Evolutionary conservation across 2,797 vertebrate genomes (phyloP).

Genomic region (Lerista edwardsae): DNA sequence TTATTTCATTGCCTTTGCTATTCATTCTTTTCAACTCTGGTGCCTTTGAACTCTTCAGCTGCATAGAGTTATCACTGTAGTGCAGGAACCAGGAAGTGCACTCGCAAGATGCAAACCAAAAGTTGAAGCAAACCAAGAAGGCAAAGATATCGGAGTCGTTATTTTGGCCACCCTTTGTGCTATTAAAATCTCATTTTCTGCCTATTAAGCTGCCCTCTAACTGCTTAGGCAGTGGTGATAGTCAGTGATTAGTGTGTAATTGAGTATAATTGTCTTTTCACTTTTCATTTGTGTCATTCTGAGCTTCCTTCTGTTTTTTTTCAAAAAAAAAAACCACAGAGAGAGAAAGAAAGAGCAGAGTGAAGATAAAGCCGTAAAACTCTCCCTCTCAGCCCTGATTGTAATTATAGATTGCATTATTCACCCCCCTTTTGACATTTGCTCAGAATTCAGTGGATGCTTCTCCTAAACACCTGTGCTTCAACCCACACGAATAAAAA

Average conservation of each 20-base stretch:
- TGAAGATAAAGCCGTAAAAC: constrained; percentile 82
- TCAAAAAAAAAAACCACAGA: constrained; percentile 45
- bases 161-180: constrained; percentile 91
- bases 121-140: constrained; percentile 79
- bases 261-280: constrained; percentile 99
- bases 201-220: constrained; percentile 94
- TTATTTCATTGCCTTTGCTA: constrained; percentile 85
- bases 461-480: constrained; percentile 78
- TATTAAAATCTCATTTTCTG: constrained; percentile 99
- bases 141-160: constrained; percentile 81
- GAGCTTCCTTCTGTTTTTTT: constrained; percentile 83
- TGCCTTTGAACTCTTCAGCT: constrained; percentile 86
- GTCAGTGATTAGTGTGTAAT: constrained; percentile 99
- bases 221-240: constrained; percentile 88
- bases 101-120: constrained; percentile 79
- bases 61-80: constrained; percentile 83
- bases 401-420: constrained; percentile 85
- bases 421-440: constrained; percentile 71
- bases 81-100: constrained; percentile 79
- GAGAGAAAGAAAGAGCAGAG: constrained; percentile 76
- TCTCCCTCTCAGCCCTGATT: constrained; percentile 81
- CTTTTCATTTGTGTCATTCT: constrained; percentile 99
- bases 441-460: constrained; percentile 75
- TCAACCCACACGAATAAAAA: constrained; percentile 76
- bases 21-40: constrained; percentile 83